Evolutionary conservation across 2,113 vertebrate species (phyloP).

Genomic region (human): DNA sequence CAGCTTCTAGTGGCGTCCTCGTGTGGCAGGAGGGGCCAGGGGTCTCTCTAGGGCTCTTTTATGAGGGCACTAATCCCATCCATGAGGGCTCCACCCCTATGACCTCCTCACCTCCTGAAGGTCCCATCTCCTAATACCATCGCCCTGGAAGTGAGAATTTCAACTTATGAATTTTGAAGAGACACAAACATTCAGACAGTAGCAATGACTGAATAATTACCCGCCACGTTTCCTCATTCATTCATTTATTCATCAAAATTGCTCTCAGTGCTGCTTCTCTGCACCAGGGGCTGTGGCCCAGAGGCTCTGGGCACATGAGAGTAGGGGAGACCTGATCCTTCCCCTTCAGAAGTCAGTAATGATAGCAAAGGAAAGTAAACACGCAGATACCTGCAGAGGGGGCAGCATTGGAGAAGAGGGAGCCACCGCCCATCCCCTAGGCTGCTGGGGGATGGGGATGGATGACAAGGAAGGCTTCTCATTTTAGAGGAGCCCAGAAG

Average conservation of each 20-base stretch:
- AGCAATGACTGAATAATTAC: background rate
- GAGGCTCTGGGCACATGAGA: background rate
- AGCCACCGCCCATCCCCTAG: rapidly evolving
- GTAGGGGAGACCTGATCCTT: background rate
- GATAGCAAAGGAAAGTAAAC: background rate
- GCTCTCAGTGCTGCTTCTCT: background rate
- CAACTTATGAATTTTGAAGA: background rate
- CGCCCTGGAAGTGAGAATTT: background rate
- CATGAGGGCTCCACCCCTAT: background rate
- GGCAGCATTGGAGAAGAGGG: background rate
- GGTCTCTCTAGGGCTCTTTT: background rate
- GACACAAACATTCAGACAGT: background rate
- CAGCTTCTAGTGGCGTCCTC: background rate
- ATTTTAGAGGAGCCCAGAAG: background rate
- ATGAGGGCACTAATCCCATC: background rate
- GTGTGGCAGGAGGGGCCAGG: rapidly evolving
- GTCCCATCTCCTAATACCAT: background rate
- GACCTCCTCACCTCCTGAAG: background rate
- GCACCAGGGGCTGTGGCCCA: background rate
- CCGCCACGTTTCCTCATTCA: background rate
- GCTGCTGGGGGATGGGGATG: rapidly evolving
- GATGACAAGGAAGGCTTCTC: background rate
- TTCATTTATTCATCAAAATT: background rate
- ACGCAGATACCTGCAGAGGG: background rate
- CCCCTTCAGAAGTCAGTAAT: background rate